Base-by-base conservation (phyloP, 2,113 vertebrate species). In the Engraulis encrasicolus region DNA sequence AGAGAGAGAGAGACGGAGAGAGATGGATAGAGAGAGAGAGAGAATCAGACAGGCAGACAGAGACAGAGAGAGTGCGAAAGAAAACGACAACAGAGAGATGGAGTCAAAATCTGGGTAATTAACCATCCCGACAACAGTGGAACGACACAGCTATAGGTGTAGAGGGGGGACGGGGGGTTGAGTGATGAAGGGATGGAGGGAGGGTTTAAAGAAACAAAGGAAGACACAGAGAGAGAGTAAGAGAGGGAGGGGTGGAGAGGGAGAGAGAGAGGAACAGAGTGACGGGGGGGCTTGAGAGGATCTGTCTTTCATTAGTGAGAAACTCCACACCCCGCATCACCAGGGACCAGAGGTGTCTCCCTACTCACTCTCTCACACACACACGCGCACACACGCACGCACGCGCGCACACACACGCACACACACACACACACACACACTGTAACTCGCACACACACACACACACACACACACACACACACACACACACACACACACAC, bases 321-420 rank as follows among this genome's bases (percentile, higher is more conserved):
- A 66, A 31, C 58, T 66, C 58, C 58, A 66, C 58, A 66, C 58
- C 58, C 58, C 12, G 58, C n/a, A 0, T 9, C 58, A 23, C 58
- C 6, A 66, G 58, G 27, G 58, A 66, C 58, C 58, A 27, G 23
- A 66, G 54, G 58, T 79, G 40, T 85, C 78, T 85, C 89, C 86
- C 45, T 71, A 81, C 23, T 85, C 83, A 83, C 40, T 78, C 83
- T 84, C 82, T 83, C n/a, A 50, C 86, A 27, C 58, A 12, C 58
- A 66, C 58, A 66, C 23, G 14, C 58, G 31, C 58, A 66, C 58
- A 66, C 58, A 66, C 58, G 40, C 3, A 66, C n/a, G 9, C 40
- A 45, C 40, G 9, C n/a, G 9, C 40, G 9, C 40, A 9, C 40
- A 45, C 40, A 45, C 3, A 45, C 9, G 9, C 40, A 5, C 40